phyloP scores from a whole-genome alignment of 2,888 invertebrate genomes.

The Crematogaster levior region DNA sequence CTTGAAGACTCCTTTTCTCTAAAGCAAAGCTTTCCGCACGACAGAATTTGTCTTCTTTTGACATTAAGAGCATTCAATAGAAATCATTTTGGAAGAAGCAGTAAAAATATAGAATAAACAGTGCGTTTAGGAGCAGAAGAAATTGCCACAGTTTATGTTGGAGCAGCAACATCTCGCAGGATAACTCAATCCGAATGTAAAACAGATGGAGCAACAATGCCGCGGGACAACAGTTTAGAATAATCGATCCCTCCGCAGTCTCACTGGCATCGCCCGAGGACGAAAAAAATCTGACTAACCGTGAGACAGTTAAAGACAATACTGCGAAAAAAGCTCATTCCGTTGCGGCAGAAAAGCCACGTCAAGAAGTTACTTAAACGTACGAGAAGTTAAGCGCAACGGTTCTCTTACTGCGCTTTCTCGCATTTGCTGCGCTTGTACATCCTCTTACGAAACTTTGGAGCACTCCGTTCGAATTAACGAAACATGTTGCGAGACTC shows the following conservation, averaged over 20 bases:
- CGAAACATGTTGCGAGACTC: slow-evolving; percentile 64
- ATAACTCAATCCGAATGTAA: slow-evolving; percentile 36
- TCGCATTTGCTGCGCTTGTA: slow-evolving; percentile 63
- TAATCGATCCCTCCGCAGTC: slow-evolving; percentile 18
- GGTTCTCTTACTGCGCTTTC: slow-evolving; percentile 37
- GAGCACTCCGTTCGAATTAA: slow-evolving; percentile 74
- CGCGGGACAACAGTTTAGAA: slow-evolving; percentile 25
- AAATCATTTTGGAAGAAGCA: slow-evolving; percentile 12
- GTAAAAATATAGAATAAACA: neutral
- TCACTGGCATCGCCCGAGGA: neutral
- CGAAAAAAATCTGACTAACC: slow-evolving; percentile 39
- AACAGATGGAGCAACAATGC: slow-evolving; percentile 26
- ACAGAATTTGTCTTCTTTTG: neutral
- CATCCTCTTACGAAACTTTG: slow-evolving; percentile 72
- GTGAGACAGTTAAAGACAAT: slow-evolving; percentile 45
- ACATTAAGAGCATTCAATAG: slow-evolving; percentile 20
- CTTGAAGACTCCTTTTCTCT: neutral
- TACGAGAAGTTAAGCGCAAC: slow-evolving; percentile 70
- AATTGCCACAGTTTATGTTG: slow-evolving; percentile 21
- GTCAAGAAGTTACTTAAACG: slow-evolving; percentile 68
- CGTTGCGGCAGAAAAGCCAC: slow-evolving; percentile 19
- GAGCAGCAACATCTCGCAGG: neutral
- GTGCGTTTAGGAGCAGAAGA: neutral
- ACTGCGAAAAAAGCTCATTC: slow-evolving; percentile 37
- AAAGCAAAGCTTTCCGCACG: neutral